phyloP scores from a whole-genome alignment of 2,113 vertebrate genomes.

The Pteruthius melanotis region DNA sequence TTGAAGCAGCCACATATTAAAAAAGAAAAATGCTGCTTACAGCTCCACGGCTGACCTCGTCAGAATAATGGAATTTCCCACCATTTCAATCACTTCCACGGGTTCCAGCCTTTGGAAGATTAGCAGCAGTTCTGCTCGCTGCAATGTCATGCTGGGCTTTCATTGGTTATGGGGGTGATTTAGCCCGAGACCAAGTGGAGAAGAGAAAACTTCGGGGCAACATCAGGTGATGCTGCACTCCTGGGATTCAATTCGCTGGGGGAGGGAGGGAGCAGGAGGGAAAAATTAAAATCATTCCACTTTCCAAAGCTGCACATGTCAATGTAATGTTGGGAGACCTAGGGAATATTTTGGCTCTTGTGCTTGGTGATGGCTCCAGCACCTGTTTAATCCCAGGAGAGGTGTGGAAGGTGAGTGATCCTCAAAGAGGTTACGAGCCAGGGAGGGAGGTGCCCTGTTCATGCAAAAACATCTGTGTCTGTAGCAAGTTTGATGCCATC shows the following conservation, averaged over 20 bases:
- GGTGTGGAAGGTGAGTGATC: accelerated
- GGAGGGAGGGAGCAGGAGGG: background rate
- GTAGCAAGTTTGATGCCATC: background rate
- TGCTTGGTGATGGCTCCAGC: background rate
- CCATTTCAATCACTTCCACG: background rate
- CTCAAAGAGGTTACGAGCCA: background rate
- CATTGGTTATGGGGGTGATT: background rate
- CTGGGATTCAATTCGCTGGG: background rate
- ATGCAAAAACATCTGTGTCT: background rate
- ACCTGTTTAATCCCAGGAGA: background rate
- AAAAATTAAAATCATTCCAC: background rate
- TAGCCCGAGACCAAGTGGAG: background rate
- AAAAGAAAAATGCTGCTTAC: background rate
- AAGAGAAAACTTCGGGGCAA: background rate
- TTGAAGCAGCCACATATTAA: background rate
- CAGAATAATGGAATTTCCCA: background rate
- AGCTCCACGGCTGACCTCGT: background rate
- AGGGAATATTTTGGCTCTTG: background rate
- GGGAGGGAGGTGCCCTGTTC: background rate
- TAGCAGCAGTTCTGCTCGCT: background rate
- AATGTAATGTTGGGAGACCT: background rate
- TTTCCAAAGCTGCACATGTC: background rate
- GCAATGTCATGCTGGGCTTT: background rate
- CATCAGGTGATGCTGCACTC: background rate
- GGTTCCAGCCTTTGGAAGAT: background rate